Evolutionary conservation across 2,113 vertebrate genomes (phyloP).

Genomic region (Oreocharis arfaki): DNA sequence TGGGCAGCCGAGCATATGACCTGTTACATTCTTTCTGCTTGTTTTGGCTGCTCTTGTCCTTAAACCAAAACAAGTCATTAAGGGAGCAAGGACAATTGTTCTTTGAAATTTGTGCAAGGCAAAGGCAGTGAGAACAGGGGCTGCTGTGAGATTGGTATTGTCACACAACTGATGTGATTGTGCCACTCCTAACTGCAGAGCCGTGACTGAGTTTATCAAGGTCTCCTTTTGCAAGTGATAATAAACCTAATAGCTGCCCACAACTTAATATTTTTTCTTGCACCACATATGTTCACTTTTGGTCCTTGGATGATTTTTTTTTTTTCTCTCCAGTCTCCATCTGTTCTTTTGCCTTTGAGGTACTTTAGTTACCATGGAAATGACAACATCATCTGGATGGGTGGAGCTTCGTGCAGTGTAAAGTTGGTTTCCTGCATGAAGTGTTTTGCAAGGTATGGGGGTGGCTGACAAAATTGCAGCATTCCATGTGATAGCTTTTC

Average conservation of each 20-base stretch:
- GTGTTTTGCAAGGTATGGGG: neutral
- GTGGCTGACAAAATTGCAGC: neutral
- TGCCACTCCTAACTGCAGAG: neutral
- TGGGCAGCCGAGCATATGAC: neutral
- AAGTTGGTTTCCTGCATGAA: slow-evolving; percentile 33
- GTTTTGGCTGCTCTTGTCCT: neutral
- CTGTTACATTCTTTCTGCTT: neutral
- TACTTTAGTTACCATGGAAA: slow-evolving; percentile 64
- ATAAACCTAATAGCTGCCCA: slow-evolving; percentile 57
- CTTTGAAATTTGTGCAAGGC: neutral
- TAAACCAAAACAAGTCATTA: neutral
- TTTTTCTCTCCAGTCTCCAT: slow-evolving; percentile 32
- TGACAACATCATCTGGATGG: slow-evolving; percentile 56
- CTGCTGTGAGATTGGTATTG: neutral
- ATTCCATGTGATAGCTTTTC: neutral
- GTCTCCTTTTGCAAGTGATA: slow-evolving; percentile 37
- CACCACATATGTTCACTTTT: slow-evolving; percentile 57
- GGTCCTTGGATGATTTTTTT: slow-evolving; percentile 36
- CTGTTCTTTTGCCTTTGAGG: slow-evolving; percentile 63
- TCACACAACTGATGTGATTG: neutral
- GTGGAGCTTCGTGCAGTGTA: neutral
- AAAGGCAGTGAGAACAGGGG: neutral
- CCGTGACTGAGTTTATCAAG: slow-evolving; percentile 20
- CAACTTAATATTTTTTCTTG: slow-evolving; percentile 61
- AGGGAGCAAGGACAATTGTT: neutral